Evolutionary conservation across 2,888 invertebrate species (phyloP), one percentile per base, ranked within the genome.

Genomic region (Plemyria rubiginata): DNA sequence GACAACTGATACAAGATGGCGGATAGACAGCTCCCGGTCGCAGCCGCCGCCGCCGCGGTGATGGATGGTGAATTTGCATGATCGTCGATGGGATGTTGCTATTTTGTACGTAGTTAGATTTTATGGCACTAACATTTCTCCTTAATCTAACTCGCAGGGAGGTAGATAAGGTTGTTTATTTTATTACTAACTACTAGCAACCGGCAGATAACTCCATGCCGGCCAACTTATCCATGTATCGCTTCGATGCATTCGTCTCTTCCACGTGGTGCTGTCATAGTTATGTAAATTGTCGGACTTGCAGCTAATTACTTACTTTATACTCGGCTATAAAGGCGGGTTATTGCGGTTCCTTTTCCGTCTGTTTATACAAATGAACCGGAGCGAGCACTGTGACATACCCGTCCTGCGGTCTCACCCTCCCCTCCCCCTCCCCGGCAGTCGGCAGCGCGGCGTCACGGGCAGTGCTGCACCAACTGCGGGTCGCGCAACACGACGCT

Each of bases 401-500:
- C 36, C 11, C 11, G 11, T 1, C 36, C 36, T 0, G 36, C 9
- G 9, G 8, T n/a, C 48, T 62, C 22, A 57, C 50, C 13, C 16
- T 45, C 29, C 50, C 13, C 16, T 45, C 29, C 79, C 87, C 11
- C 60, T 82, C 88, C 90, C 70, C 3, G 22, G 3, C 94, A 97
- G 97, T 96, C 96, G 54, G 97, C 97, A 48, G 97, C 96, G 64
- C 94, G 98, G 72, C 95, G 99, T 11, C 94, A 97, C 79, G 99
- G 99, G 0, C 94, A 99, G 72, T 96, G 96, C 84, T 99, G 99
- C 92, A 98, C 98, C 70, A 99, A 99, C 93, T 99, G 99, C 89
- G 97, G 98, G 65, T 99, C 99, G n/a, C 95, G 97, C 63, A 98
- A 97, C 77, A 99, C 99, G 50, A 99, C 99, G 22, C 94, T 99